Percentiles rank a stretch among this genome's conserved stretches.
Conservation (phyloP, 2,888 invertebrate species). For the Dicranocentrus wangi region DNA sequence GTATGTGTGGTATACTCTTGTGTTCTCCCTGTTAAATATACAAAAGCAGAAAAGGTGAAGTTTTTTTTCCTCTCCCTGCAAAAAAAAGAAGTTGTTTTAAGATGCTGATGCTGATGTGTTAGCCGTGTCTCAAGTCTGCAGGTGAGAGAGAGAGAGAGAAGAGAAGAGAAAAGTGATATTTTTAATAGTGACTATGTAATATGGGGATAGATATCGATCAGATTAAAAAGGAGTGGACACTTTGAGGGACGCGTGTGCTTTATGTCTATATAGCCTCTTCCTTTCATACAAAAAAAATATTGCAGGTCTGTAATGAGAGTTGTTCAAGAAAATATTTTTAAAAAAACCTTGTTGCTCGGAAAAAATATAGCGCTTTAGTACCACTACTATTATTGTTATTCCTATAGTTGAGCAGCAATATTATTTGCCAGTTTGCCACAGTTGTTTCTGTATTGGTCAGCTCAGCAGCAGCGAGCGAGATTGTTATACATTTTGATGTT, state of each 20-base stretch:
- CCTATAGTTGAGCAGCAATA: not conserved
- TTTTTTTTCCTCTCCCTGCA: too few species aligned
- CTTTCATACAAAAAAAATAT: too few species aligned
- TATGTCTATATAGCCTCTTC: too few species aligned
- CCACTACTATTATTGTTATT: not conserved
- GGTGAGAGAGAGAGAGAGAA: too few species aligned
- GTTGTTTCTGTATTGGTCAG: not conserved
- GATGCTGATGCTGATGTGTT: too few species aligned
- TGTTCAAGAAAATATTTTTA: not conserved
- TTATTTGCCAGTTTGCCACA: too few species aligned
- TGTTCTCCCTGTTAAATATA: too few species aligned
- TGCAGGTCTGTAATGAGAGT: not conserved
- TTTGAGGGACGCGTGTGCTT: conserved; percentile 22
- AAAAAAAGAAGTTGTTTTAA: too few species aligned
- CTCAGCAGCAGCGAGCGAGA: too few species aligned
- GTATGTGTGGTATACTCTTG: conserved; percentile 10
- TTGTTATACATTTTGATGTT: not conserved
- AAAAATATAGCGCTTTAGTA: not conserved
- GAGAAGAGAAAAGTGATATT: conserved; percentile 37
- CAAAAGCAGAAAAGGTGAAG: too few species aligned
- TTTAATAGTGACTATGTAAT: conserved; percentile 49
- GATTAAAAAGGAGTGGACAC: conserved; percentile 51
- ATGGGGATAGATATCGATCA: conserved; percentile 51
- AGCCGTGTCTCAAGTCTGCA: too few species aligned
- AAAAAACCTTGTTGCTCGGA: not conserved